Conservation (phyloP, 2,797 vertebrate genomes). For the Adelosebastes latens region DNA sequence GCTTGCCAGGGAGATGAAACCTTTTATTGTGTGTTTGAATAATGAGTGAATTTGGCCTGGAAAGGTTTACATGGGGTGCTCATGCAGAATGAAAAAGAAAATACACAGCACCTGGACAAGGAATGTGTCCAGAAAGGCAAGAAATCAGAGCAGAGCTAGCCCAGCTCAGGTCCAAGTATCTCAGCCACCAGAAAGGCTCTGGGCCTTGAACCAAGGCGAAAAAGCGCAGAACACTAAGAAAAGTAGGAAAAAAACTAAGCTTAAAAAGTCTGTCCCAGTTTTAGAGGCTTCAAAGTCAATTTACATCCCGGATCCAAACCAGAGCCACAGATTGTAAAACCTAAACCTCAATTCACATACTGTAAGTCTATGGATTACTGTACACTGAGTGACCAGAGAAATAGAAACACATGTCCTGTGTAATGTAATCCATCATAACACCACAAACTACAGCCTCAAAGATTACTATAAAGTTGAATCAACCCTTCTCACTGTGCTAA, state of each 20-base stretch:
- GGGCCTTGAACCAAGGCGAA: conserved; percentile 25
- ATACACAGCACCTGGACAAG: conserved; percentile 75
- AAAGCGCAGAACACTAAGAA: background rate
- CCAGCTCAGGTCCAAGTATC: conserved; percentile 22
- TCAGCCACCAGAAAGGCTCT: conserved; percentile 25
- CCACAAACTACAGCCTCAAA: background rate
- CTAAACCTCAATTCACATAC: background rate
- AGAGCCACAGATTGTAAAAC: conserved; percentile 14
- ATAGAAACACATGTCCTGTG: background rate
- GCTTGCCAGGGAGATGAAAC: conserved; percentile 41
- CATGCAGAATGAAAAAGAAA: conserved; percentile 70
- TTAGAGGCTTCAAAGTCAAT: background rate
- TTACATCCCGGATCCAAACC: conserved; percentile 5
- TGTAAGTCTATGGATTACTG: background rate
- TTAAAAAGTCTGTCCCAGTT: background rate
- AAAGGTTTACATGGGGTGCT: conserved; percentile 54
- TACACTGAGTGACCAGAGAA: background rate
- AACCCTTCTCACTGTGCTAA: background rate
- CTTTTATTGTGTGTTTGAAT: conserved; percentile 58
- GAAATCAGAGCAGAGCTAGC: conserved; percentile 5
- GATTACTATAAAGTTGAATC: background rate
- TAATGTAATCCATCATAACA: background rate
- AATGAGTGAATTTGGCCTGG: conserved; percentile 53
- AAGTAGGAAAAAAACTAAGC: background rate
- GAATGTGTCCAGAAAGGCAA: conserved; percentile 59